These are phyloP conservation scores for Drosophila kepulauana DNA, from an alignment of 1,140 invertebrate species.

Conservation along the genomic window DNA sequence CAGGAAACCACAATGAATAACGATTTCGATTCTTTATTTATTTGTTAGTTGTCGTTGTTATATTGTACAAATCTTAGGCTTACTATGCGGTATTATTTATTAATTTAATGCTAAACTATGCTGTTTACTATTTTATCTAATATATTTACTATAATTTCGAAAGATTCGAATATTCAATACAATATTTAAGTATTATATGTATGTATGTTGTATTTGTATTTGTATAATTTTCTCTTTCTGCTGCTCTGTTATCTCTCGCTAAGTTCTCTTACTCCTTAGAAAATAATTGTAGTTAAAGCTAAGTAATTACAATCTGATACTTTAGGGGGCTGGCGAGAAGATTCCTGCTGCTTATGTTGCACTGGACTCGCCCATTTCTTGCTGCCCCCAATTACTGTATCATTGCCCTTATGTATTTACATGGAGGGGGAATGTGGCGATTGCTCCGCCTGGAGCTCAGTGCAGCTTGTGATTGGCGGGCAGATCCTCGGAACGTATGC, in stretches of 20 bases:
- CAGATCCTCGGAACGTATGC: conserved; percentile 89
- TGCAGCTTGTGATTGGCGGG: conserved; percentile 82
- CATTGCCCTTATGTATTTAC: conserved; percentile 62
- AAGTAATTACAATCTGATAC: conserved; percentile 72
- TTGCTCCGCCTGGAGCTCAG: conserved; percentile 47
- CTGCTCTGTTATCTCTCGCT: conserved; percentile 1
- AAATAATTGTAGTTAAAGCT: conserved; percentile 78
- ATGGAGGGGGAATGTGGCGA: conserved; percentile 33
- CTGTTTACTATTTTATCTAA: conserved; percentile 35
- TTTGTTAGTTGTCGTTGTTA: conserved; percentile 47
- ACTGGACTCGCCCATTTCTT: background rate
- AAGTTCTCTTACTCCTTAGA: conserved; percentile 50
- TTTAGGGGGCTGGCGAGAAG: conserved; percentile 1
- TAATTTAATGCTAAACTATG: conserved; percentile 40
- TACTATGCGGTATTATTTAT: conserved; percentile 31
- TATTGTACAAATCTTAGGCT: conserved; percentile 52
- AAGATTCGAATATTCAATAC: conserved; percentile 31
- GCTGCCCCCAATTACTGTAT: conserved; percentile 13
- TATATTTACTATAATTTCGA: conserved; percentile 62
- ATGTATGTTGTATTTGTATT: conserved; percentile 15
- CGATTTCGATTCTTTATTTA: conserved; percentile 45
- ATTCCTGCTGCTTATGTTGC: conserved; percentile 1
- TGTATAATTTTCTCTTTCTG: background rate
- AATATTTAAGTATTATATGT: conserved; percentile 8
- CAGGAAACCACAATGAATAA: background rate